Base-by-base conservation (phyloP, 2,888 invertebrate genomes). In the Melolontha melolontha region DNA sequence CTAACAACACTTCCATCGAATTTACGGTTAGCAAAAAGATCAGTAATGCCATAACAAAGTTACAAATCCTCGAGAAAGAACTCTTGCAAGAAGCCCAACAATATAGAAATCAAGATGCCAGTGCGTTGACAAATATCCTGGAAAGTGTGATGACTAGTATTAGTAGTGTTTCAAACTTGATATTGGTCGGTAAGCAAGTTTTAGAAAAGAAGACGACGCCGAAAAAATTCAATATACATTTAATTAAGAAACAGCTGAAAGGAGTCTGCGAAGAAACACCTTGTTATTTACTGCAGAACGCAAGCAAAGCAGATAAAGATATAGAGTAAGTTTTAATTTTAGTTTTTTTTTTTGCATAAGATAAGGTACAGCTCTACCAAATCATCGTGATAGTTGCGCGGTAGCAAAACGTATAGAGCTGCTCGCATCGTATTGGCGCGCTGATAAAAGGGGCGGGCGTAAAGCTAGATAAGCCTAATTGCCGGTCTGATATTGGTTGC, bases 61-160 rank as follows among this genome's bases (percentile, higher is more conserved):
- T 89, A 47, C 89, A 89, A 77, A 84, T 84, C 59, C 79, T 85
- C 49, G 89, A 89, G 73, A 76, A 80, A 10, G 82, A 85, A 69
- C 76, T 87, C 12, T 54, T 59, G 14, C 16, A 44, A 2, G 67
- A 74, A 42, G 52, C 54, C 0, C 39, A 47, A 7, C 42, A 51
- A 14, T 54, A 47, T 11, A 73, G 67, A 52, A 63, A 55, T 14
- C 59, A 51, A 22, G 66, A 70, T 52, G 27, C 17, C 5, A 16
- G 16, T 8, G 41, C 39, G 0, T 63, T 74, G 27, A 22, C 14
- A 7, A 47, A 54, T 2, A 39, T 73, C n/a, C 52, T 42, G 16
- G 59, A 66, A 8, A 67, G 70, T 39, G 39, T 73, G 1, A 7
- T 27, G 1, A n/a, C 57, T 4, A 71, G 69, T 17, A 66, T 71